Conservation (phyloP, 2,113 vertebrate genomes). For the Chloebia gouldiae region DNA sequence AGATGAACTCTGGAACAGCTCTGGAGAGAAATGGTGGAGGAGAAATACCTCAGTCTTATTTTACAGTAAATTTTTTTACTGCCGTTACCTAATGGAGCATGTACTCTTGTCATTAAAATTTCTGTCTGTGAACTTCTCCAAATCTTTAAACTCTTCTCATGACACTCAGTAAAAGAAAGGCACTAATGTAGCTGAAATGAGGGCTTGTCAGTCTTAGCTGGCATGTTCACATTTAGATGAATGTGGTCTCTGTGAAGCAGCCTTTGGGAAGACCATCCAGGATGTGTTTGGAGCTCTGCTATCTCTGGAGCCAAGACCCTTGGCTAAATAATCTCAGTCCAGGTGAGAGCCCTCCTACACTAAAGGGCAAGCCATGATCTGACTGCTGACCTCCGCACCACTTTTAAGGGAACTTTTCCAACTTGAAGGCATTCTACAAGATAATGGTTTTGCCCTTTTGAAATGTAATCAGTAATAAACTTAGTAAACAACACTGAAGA, state of each 20-base stretch:
- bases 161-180: neutral
- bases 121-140: neutral
- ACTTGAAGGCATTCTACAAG: neutral
- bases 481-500: neutral
- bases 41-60: neutral
- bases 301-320: too few species aligned
- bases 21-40: neutral
- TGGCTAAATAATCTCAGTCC: neutral
- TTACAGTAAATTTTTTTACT: neutral
- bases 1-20: neutral
- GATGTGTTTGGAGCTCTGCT: neutral
- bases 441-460: neutral
- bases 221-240: neutral
- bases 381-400: neutral
- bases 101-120: neutral
- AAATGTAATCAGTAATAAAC: neutral
- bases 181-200: neutral
- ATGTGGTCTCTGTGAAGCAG: neutral
- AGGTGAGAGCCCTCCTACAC: neutral
- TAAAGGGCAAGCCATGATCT: neutral
- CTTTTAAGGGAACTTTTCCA: neutral
- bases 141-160: neutral
- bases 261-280: accelerated
- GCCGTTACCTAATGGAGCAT: neutral
- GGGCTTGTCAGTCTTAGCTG: neutral